Conservation (phyloP, 2,113 vertebrate genomes). For the Odontophorus gujanensis region DNA sequence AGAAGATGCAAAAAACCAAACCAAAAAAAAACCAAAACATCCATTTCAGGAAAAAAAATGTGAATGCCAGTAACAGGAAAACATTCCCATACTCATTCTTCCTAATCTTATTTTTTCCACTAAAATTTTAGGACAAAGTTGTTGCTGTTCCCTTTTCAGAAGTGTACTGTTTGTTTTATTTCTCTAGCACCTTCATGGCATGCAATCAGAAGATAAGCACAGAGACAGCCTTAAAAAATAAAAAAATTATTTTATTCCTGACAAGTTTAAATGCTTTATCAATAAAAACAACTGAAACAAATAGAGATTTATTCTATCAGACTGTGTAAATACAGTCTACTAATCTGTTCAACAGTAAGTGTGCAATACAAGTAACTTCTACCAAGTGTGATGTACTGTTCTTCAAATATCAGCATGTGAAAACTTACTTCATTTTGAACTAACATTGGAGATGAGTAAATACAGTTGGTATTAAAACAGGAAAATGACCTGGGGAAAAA, state of each 20-base stretch:
- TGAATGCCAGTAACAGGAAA: background rate
- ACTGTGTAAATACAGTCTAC: background rate
- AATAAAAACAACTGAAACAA: background rate
- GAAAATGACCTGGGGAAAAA: background rate
- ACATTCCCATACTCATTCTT: conserved; percentile 8
- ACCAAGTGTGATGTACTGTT: background rate
- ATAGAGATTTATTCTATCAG: accelerated
- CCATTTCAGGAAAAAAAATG: background rate
- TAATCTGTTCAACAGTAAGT: background rate
- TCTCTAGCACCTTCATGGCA: background rate
- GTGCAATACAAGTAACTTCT: background rate
- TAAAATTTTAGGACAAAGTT: conserved; percentile 2
- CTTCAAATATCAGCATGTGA: background rate
- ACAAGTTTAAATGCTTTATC: background rate
- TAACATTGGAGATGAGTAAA: background rate
- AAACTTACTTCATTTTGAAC: background rate
- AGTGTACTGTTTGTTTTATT: background rate
- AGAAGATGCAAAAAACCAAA: background rate
- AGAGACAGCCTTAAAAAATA: background rate
- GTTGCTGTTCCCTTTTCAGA: conserved; percentile 18
- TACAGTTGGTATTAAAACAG: background rate
- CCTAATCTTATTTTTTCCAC: conserved; percentile 20
- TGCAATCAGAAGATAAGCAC: conserved; percentile 1
- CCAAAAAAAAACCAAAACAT: background rate
- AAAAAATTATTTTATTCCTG: background rate